Conservation (phyloP, 2,113 vertebrate species). For the Zosterops borbonicus region DNA sequence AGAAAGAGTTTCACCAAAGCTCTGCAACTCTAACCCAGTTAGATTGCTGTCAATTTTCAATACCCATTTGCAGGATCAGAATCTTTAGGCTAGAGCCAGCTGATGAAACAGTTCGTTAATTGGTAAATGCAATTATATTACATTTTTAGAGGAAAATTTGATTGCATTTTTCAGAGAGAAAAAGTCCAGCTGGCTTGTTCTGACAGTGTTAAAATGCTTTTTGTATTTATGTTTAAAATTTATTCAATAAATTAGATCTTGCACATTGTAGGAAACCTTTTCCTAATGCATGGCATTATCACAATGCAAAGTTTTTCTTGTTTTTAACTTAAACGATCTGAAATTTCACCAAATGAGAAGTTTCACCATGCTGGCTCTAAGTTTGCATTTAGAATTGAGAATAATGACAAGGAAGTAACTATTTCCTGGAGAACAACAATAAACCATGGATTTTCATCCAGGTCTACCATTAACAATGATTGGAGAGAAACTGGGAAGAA, state of each 20-base stretch:
- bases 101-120: slow-evolving; percentile 4
- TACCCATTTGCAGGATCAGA: not conserved
- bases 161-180: not conserved
- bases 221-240: not conserved
- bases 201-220: not conserved
- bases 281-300: not conserved
- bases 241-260: not conserved
- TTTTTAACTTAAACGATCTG: not conserved
- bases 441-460: not conserved
- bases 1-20: not conserved
- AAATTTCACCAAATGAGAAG: not conserved
- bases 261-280: not conserved
- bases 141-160: not conserved
- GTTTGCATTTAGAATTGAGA: not conserved
- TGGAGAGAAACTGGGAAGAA: not conserved
- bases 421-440: not conserved
- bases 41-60: not conserved
- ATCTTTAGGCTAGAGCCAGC: not conserved
- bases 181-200: slow-evolving; percentile 1
- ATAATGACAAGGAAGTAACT: not conserved
- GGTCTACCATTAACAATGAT: not conserved
- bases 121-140: slow-evolving; percentile 13
- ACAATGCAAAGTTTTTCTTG: not conserved
- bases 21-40: not conserved
- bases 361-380: not conserved